phyloP scores from a whole-genome alignment of 2,888 invertebrate genomes.

The Spisula solida region DNA sequence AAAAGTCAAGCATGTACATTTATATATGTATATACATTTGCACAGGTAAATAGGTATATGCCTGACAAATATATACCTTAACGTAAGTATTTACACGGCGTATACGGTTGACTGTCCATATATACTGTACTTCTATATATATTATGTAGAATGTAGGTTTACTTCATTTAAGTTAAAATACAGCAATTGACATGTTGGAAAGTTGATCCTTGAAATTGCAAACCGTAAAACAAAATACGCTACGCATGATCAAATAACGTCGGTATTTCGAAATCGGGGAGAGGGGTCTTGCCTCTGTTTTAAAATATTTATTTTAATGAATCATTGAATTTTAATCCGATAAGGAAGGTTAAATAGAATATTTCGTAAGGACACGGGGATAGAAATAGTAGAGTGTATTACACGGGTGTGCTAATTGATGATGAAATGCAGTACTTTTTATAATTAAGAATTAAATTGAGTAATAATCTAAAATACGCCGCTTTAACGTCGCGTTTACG shows the following conservation, averaged over 20 bases:
- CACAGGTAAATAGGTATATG: background rate
- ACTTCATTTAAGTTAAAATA: background rate
- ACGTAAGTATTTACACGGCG: background rate
- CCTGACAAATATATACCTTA: constrained; percentile 12
- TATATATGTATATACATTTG: background rate
- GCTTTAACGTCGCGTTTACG: too few species aligned
- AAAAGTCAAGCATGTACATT: background rate
- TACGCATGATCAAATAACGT: background rate
- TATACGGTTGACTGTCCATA: background rate
- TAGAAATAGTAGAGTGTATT: too few species aligned
- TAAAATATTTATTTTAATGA: background rate
- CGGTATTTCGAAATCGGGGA: background rate
- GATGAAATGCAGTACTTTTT: too few species aligned
- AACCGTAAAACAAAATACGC: background rate
- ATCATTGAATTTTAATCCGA: background rate
- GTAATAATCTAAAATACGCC: too few species aligned
- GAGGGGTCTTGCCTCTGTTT: background rate
- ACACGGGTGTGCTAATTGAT: too few species aligned
- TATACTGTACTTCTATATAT: background rate
- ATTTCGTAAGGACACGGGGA: background rate
- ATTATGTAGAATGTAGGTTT: background rate
- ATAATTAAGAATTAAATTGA: too few species aligned
- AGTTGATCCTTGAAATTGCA: background rate
- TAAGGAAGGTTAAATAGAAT: background rate
- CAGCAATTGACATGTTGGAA: background rate